Evolutionary conservation across 2,797 vertebrate species (phyloP), one percentile per base, ranked within the genome.

Genomic region (Crenuchus spilurus): DNA sequence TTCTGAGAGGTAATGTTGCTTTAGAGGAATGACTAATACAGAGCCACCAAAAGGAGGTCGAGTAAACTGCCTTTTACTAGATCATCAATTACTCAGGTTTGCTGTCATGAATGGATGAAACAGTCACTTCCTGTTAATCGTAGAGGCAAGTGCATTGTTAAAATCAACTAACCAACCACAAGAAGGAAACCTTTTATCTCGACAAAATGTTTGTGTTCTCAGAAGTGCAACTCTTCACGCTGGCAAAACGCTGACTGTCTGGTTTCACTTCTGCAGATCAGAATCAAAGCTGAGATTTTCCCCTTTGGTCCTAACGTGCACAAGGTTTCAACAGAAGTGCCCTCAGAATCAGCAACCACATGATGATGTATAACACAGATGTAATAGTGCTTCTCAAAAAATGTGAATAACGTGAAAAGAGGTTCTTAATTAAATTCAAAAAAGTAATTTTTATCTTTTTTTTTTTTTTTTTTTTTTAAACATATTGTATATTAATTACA

Each of bases 11-110:
- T 18, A 6, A 35, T 28, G 26, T 61, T 67, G 64, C 42, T 10
- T 75, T 65, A 35, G 16, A 22, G 70, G 84, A 76, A 80, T 90
- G 87, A 86, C 81, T 77, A 58, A 88, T 81, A 75, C 71, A 83
- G 72, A 73, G 51, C 69, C 31, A 13, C 30, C 49, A 65, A 4
- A 74, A 68, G 70, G 62, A 72, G 54, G 55, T 76, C 41, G 63
- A 82, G 71, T 61, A 74, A 72, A 68, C 13, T 78, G 80, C 70
- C 46, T 81, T 75, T 74, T 51, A 65, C 22, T 4, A 71, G 75
- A 82, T 83, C 76, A 82, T 83, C 76, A 85, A 72, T 83, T 68
- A 63, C 63, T 72, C 65, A 26, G 65, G 48, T 37, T 33, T 49
- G 49, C 74, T 81, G 77, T 85, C 64, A 80, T 87, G 85, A 84